Percentiles rank a stretch among this genome's conserved stretches.
Evolutionary conservation across 1,140 invertebrate species (phyloP).

Genomic region (Bombus fervidus): DNA sequence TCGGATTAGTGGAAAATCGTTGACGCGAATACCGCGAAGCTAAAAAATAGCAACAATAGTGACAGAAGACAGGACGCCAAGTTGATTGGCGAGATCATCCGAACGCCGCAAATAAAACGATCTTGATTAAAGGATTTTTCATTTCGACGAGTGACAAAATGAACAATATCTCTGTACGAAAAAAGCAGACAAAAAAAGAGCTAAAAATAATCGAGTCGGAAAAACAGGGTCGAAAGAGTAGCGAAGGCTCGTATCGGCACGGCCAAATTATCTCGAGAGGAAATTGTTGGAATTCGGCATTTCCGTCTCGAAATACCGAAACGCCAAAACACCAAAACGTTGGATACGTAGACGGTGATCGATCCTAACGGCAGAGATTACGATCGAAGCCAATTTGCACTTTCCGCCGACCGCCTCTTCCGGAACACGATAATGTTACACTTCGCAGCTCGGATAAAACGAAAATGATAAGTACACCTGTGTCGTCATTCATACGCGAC

Average conservation of each 20-base stretch:
- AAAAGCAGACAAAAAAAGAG: accelerated
- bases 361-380: background rate
- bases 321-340: background rate
- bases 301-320: background rate
- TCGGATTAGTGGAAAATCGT: background rate
- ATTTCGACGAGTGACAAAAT: background rate
- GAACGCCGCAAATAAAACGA: background rate
- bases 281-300: background rate
- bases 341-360: background rate
- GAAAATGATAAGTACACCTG: background rate
- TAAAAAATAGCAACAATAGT: background rate
- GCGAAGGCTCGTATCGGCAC: too few species aligned
- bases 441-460: background rate
- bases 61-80: background rate
- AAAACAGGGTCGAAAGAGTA: background rate
- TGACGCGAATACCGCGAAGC: background rate
- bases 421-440: background rate
- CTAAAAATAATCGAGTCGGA: accelerated
- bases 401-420: background rate
- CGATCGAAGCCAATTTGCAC: background rate
- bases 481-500: background rate
- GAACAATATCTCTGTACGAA: background rate
- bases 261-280: background rate
- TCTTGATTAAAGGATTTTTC: background rate
- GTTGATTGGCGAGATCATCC: background rate